Evolutionary conservation across 2,888 invertebrate genomes (phyloP), one percentile per base, ranked within the genome.

Genomic region (Pantelozetes paolii): DNA sequence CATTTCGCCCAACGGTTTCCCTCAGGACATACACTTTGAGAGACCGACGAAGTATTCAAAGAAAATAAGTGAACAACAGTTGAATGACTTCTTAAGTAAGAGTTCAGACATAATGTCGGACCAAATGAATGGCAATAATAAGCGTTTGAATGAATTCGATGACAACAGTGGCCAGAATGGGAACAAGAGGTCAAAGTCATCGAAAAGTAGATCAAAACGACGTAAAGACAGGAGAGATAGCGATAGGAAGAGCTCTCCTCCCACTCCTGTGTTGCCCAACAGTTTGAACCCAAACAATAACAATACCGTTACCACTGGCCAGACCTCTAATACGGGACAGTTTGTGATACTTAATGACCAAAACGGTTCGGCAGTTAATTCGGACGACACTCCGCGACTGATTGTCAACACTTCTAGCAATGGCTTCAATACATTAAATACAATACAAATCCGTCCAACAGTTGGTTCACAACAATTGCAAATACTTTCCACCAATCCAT

Each of bases 1-100:
- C 79, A 78, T 78, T 45, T 75, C 76, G 13, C 71, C 77, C 32
- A 75, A 71, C 18, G 40, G 75, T 28, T 75, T 73, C 26, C 75
- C 77, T 32, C 73, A 75, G 32, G 76, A 77, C 71, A 71, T 78
- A 8, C 75, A 75, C 26, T 77, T 77, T 26, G 75, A 75, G 26
- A 72, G 73, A 48, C 75, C 77, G 28, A 76, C 77, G 13, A 75
- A 74, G 62, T 75, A 74, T 64, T 71, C 75, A 20, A 72, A 74
- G 42, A 76, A 76, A 40, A 40, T 72, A 11, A 74, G 57, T 32
- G 26, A 72, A 72, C 67, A 76, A 59, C 72, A 74, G 54, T n/a
- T 71, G 23, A 71, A 67, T 45, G 45, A 71, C 57, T 75, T 74
- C 18, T 59, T 40, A 11, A 6, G 3, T 1, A 67, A 23, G 13